Conservation (phyloP, 2,888 invertebrate species). For the Byasa hedistus region DNA sequence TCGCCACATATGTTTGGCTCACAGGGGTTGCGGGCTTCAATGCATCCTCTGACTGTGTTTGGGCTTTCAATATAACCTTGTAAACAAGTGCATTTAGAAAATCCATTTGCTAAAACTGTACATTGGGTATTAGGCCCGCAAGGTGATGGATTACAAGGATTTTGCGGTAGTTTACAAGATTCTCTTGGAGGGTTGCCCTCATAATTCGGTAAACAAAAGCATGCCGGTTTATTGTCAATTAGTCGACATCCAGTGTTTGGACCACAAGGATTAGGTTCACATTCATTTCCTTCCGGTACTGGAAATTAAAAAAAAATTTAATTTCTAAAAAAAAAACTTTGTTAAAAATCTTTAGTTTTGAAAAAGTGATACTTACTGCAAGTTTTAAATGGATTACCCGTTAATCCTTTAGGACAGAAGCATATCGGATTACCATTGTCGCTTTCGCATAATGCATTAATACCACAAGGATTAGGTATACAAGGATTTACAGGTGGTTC, state of each 20-base stretch:
- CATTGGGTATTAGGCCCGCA: constrained; percentile 95
- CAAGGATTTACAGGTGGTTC: constrained; percentile 88
- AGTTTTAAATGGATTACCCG: constrained; percentile 93
- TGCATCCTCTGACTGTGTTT: constrained; percentile 91
- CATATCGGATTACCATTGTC: constrained; percentile 93
- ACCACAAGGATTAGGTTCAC: constrained; percentile 91
- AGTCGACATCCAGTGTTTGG: constrained; percentile 90
- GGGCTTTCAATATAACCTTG: constrained; percentile 91
- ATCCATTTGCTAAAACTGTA: constrained; percentile 86
- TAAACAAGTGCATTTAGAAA: constrained; percentile 92
- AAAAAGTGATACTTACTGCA: constrained; percentile 86
- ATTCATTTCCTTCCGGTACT: constrained; percentile 94
- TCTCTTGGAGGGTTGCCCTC: constrained; percentile 90
- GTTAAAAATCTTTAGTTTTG: neutral
- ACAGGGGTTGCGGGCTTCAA: constrained; percentile 88
- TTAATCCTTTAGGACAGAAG: constrained; percentile 92
- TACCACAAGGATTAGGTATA: constrained; percentile 92
- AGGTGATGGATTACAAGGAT: constrained; percentile 91
- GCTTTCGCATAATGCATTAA: constrained; percentile 89
- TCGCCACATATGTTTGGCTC: constrained; percentile 90
- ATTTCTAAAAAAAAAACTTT: neutral
- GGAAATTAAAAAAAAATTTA: constrained; percentile 45
- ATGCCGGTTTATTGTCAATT: constrained; percentile 86
- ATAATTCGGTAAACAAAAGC: constrained; percentile 93
- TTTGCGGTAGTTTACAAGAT: constrained; percentile 85